Evolutionary conservation across 2,888 invertebrate genomes (phyloP).

Genomic region (Plebejus argus): DNA sequence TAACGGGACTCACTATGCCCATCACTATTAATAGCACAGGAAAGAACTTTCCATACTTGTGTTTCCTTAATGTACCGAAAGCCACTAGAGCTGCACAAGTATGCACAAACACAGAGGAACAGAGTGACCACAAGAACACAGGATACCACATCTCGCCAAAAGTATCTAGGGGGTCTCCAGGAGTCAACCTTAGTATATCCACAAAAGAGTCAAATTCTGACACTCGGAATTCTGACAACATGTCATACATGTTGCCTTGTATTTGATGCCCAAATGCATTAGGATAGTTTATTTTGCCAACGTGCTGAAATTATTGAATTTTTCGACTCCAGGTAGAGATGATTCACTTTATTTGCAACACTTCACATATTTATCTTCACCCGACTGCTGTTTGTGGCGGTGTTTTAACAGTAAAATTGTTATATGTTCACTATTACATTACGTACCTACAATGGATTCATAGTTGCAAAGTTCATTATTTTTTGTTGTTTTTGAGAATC

Average conservation of each 20-base stretch:
- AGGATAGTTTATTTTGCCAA: constrained; percentile 57
- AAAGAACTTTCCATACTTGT: constrained; percentile 96
- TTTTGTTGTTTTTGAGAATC: constrained; percentile 6
- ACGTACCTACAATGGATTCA: neutral
- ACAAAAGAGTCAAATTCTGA: constrained; percentile 85
- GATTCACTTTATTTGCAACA: neutral
- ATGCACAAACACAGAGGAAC: constrained; percentile 96
- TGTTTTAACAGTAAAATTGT: neutral
- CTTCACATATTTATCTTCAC: neutral
- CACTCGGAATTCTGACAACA: constrained; percentile 79
- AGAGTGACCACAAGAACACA: constrained; percentile 96
- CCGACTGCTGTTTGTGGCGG: neutral
- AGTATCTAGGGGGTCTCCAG: constrained; percentile 84
- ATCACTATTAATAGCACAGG: constrained; percentile 92
- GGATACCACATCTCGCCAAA: constrained; percentile 98
- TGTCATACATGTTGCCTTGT: constrained; percentile 78
- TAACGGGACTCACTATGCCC: constrained; percentile 93
- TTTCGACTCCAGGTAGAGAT: constrained; percentile 10
- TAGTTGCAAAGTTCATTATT: neutral
- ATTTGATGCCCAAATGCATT: constrained; percentile 68
- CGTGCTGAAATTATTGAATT: constrained; percentile 19
- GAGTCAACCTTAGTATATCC: constrained; percentile 85
- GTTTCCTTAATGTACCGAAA: constrained; percentile 94
- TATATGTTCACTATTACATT: neutral
- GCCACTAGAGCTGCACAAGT: constrained; percentile 94